Evolutionary conservation across 2,797 vertebrate genomes (phyloP).

Genomic region (Pseudochromis fuscus): DNA sequence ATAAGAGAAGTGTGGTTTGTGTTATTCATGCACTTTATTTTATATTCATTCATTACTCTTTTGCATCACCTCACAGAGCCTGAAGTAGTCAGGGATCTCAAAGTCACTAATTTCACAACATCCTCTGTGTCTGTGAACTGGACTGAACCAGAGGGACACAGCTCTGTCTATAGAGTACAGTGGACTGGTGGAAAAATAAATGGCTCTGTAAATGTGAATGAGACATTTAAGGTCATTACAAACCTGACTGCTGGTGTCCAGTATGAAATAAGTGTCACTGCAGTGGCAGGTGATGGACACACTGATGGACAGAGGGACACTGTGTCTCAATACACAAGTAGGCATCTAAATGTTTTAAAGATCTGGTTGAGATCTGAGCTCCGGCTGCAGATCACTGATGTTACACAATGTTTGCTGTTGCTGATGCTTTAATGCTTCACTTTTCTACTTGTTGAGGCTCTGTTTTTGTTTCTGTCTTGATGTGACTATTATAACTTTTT

Average conservation of each 20-base stretch:
- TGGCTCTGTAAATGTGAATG: accelerated
- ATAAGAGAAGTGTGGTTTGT: too few relatives aligned
- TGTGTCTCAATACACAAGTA: slow-evolving; percentile 44
- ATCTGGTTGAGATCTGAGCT: too few relatives aligned
- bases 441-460: too few relatives aligned
- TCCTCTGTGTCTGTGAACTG: slow-evolving; percentile 51
- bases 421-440: too few relatives aligned
- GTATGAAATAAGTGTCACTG: slow-evolving; percentile 17
- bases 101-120: slow-evolving; percentile 7
- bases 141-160: slow-evolving; percentile 18
- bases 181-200: background rate
- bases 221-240: slow-evolving; percentile 6
- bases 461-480: too few relatives aligned
- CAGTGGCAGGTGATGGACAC: slow-evolving; percentile 21
- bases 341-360: slow-evolving; percentile 6
- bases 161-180: background rate
- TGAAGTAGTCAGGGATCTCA: slow-evolving; percentile 17
- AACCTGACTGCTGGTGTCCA: slow-evolving; percentile 31
- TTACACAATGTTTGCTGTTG: too few relatives aligned
- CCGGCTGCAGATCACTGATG: too few relatives aligned
- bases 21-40: too few relatives aligned
- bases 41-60: background rate
- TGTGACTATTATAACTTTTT: too few relatives aligned
- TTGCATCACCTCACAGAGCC: slow-evolving; percentile 49
- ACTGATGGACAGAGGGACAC: background rate